These are phyloP conservation scores for Pygmarrhopalites habei DNA, from an alignment of 1,140 invertebrate species.

Conservation along the genomic window DNA sequence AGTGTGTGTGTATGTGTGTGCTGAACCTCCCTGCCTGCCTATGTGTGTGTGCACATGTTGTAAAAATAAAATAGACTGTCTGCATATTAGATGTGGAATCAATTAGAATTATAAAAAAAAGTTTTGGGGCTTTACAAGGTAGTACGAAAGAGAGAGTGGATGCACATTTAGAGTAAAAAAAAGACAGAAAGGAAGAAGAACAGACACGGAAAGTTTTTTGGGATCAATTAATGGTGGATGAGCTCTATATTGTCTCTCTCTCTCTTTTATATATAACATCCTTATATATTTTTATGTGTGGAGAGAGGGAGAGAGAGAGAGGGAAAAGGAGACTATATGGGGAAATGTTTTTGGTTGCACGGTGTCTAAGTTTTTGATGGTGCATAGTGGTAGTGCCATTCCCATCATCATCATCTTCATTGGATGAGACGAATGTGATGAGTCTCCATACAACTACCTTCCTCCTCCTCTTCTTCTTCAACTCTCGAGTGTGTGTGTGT, in stretches of 20 bases:
- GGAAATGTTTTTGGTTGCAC: constrained; percentile 8
- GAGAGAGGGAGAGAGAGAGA: constrained; percentile 2
- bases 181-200: not conserved
- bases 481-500: too few species aligned
- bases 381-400: constrained; percentile 9
- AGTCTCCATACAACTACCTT: too few species aligned
- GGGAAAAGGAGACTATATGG: not conserved
- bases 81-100: constrained; percentile 13
- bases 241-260: not conserved
- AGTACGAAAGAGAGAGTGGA: constrained; percentile 17
- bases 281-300: too few species aligned
- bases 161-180: constrained; percentile 3
- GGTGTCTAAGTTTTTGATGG: constrained; percentile 8
- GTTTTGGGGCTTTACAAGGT: not conserved
- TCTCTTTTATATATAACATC: too few species aligned
- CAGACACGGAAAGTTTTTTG: constrained; percentile 14
- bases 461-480: too few species aligned
- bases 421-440: constrained; percentile 6
- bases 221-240: constrained; percentile 1
- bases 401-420: constrained; percentile 6
- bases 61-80: too few species aligned
- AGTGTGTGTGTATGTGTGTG: too few species aligned
- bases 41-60: too few species aligned
- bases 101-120: constrained; percentile 10
- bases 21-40: too few species aligned